phyloP scores from a whole-genome alignment of 2,113 vertebrate genomes.

The Eurypyga helias region DNA sequence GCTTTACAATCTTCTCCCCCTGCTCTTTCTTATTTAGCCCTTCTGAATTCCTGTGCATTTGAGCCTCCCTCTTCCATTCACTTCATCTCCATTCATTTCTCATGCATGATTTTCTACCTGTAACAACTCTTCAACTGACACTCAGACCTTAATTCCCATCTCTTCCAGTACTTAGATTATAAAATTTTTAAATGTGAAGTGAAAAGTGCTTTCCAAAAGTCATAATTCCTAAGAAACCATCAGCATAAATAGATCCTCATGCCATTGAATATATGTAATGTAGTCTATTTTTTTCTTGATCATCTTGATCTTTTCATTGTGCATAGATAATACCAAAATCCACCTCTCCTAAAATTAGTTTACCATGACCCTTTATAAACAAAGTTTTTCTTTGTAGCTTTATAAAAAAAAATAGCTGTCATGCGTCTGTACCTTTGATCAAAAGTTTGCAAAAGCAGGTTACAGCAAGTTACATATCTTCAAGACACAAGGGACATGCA shows the following conservation, averaged over 20 bases:
- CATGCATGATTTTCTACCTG: neutral
- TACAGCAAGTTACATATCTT: neutral
- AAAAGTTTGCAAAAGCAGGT: neutral
- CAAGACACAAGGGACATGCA: accelerated
- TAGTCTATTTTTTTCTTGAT: neutral
- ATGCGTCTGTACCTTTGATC: neutral
- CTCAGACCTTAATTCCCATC: neutral
- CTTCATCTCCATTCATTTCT: neutral
- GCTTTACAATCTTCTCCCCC: neutral
- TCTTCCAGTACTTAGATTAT: neutral
- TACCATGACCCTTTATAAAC: neutral
- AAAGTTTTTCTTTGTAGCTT: neutral
- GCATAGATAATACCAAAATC: neutral
- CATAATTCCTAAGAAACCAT: neutral
- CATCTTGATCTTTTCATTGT: neutral
- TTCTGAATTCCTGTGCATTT: neutral
- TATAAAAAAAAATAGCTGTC: neutral
- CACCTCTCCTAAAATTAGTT: neutral
- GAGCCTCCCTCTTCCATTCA: neutral
- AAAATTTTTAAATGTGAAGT: neutral
- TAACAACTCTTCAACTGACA: neutral
- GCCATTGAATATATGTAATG: neutral
- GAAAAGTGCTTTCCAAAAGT: neutral
- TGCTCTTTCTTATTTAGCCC: neutral
- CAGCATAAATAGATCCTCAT: neutral